Evolutionary conservation across 2,888 invertebrate genomes (phyloP).

Genomic region (Corythucha ciliata): DNA sequence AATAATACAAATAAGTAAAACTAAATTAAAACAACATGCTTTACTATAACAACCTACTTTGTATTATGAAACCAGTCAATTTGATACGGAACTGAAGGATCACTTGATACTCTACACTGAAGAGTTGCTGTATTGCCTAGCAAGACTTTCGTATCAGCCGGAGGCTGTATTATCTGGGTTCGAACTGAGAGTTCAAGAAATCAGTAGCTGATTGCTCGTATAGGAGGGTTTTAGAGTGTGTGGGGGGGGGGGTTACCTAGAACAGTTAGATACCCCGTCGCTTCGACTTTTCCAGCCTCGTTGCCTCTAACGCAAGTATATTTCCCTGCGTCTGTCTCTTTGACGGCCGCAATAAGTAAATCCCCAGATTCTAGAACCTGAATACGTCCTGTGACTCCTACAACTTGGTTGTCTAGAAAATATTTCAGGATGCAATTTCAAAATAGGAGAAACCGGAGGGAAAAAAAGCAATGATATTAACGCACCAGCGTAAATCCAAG

Average conservation of each 20-base stretch:
- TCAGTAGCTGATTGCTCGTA: too few relatives aligned
- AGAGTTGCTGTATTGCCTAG: slow-evolving; percentile 87
- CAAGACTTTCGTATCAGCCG: slow-evolving; percentile 82
- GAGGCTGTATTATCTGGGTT: slow-evolving; percentile 88
- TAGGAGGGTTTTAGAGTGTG: too few relatives aligned
- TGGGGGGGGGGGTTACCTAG: too few relatives aligned
- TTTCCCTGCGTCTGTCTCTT: slow-evolving; percentile 73
- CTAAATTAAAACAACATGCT: too few relatives aligned
- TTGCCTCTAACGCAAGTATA: slow-evolving; percentile 84
- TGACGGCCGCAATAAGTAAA: slow-evolving; percentile 76
- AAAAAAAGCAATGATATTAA: slow-evolving; percentile 14
- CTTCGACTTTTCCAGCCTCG: slow-evolving; percentile 77
- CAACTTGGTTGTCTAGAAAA: slow-evolving; percentile 49
- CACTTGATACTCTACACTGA: slow-evolving; percentile 89
- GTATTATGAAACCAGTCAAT: slow-evolving; percentile 83
- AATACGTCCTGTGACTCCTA: slow-evolving; percentile 62
- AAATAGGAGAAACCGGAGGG: background rate
- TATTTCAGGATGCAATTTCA: background rate
- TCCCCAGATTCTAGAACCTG: slow-evolving; percentile 80
- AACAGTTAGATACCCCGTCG: slow-evolving; percentile 71
- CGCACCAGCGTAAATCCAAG: slow-evolving; percentile 83
- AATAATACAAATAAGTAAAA: too few relatives aligned
- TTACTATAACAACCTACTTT: slow-evolving; percentile 51
- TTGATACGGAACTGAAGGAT: slow-evolving; percentile 75
- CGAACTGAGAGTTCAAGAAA: slow-evolving; percentile 53